phyloP scores from a whole-genome alignment of 2,888 invertebrate species.

The Dichetophora obliterata region DNA sequence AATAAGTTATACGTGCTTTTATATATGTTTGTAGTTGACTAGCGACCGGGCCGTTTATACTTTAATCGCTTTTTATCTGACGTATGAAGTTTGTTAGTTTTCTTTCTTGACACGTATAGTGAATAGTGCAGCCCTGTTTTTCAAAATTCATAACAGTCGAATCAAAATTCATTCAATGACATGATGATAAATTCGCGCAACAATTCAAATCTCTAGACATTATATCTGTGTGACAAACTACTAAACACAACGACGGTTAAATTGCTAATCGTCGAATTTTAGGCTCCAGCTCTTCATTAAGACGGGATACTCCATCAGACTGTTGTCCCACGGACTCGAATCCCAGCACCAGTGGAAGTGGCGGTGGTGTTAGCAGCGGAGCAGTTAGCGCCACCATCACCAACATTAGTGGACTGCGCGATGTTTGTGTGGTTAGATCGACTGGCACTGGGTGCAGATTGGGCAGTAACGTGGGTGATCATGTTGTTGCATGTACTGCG shows the following conservation, averaged over 20 bases:
- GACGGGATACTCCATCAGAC: slow-evolving; percentile 59
- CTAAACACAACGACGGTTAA: slow-evolving; percentile 15
- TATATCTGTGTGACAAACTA: not conserved
- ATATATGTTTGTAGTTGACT: too few species aligned
- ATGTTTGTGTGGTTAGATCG: slow-evolving; percentile 37
- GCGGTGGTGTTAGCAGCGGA: slow-evolving; percentile 56
- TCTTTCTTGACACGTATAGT: not conserved
- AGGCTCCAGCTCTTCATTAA: slow-evolving; percentile 52
- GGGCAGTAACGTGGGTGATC: slow-evolving; percentile 45
- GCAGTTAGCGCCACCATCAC: slow-evolving; percentile 38
- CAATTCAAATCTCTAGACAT: not conserved
- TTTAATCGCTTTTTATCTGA: too few species aligned
- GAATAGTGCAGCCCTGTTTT: slow-evolving; percentile 31
- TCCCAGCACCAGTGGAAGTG: slow-evolving; percentile 60
- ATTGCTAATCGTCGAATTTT: slow-evolving; percentile 40
- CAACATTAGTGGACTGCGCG: slow-evolving; percentile 32
- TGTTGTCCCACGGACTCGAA: slow-evolving; percentile 60
- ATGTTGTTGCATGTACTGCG: slow-evolving; percentile 25
- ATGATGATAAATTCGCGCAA: slow-evolving; percentile 11
- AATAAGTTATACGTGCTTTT: too few species aligned
- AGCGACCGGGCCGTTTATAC: too few species aligned
- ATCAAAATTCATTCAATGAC: not conserved
- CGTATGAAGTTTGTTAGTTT: not conserved
- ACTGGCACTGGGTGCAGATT: slow-evolving; percentile 49
- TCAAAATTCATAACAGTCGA: not conserved